Percentiles rank a stretch among this genome's conserved stretches.
Conservation (phyloP, 2,888 invertebrate genomes). For the Nemoura dubitans region DNA sequence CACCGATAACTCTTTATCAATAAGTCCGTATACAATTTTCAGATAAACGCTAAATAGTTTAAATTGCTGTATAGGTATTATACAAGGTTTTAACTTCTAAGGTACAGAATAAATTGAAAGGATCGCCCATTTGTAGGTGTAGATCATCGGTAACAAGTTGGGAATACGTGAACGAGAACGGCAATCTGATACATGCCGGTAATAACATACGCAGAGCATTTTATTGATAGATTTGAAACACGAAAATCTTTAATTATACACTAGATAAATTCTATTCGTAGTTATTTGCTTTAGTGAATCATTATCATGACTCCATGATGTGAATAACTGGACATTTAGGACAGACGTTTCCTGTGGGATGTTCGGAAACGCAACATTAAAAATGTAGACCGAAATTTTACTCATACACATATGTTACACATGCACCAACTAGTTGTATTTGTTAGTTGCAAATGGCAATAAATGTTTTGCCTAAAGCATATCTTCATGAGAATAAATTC, state of each 20-base stretch:
- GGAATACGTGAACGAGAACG: neutral
- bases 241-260: neutral
- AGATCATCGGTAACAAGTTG: too few relatives aligned
- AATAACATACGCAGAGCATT: neutral
- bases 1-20: too few relatives aligned
- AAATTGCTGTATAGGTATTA: too few relatives aligned
- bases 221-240: neutral
- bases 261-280: neutral
- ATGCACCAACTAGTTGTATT: neutral
- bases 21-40: too few relatives aligned
- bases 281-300: neutral
- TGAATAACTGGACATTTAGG: neutral
- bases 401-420: neutral
- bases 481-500: neutral
- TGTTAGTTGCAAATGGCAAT: neutral
- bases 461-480: neutral
- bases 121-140: too few relatives aligned
- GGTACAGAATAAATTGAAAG: too few relatives aligned
- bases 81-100: too few relatives aligned
- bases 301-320: neutral
- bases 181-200: too few relatives aligned
- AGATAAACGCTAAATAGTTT: too few relatives aligned
- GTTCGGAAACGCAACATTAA: neutral
- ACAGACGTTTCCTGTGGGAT: neutral
- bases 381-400: neutral